Conservation (phyloP, 2,888 invertebrate genomes). For the Spatulosminthurus flaviceps region DNA sequence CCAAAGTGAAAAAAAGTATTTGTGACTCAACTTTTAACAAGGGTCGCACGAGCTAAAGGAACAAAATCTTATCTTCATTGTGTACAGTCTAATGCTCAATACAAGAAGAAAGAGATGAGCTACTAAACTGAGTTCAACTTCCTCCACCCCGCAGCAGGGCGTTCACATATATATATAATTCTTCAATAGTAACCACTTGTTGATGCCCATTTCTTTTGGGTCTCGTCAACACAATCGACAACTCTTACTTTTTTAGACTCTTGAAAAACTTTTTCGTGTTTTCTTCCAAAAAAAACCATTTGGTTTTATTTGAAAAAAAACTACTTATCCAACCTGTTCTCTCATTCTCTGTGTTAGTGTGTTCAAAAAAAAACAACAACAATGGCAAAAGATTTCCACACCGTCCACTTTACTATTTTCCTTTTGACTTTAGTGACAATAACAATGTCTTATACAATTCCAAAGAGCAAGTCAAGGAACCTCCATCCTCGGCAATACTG, state of each 20-base stretch:
- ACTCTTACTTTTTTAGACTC: slow-evolving; percentile 9
- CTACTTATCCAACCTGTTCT: not conserved
- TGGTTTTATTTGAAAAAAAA: not conserved
- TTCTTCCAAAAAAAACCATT: not conserved
- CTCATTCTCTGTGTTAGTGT: not conserved
- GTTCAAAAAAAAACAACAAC: not conserved
- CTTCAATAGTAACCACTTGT: not conserved
- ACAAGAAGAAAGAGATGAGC: not conserved
- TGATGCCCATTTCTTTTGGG: slow-evolving; percentile 25
- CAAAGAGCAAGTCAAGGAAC: not conserved
- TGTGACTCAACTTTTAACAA: slow-evolving; percentile 1
- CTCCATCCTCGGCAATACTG: slow-evolving; percentile 25
- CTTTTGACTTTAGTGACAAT: not conserved
- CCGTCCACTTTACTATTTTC: not conserved
- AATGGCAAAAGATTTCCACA: not conserved
- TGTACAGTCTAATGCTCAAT: not conserved
- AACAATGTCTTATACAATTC: not conserved
- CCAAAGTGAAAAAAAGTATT: not conserved
- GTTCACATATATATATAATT: slow-evolving; percentile 22
- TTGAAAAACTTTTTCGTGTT: not conserved
- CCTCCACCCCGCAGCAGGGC: slow-evolving; percentile 29
- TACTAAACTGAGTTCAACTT: slow-evolving; percentile 14
- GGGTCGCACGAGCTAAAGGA: slow-evolving; percentile 11
- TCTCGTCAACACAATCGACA: slow-evolving; percentile 23
- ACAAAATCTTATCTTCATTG: not conserved